Base-by-base conservation (phyloP, 2,797 vertebrate genomes). In the Hippoglossus hippoglossus region DNA sequence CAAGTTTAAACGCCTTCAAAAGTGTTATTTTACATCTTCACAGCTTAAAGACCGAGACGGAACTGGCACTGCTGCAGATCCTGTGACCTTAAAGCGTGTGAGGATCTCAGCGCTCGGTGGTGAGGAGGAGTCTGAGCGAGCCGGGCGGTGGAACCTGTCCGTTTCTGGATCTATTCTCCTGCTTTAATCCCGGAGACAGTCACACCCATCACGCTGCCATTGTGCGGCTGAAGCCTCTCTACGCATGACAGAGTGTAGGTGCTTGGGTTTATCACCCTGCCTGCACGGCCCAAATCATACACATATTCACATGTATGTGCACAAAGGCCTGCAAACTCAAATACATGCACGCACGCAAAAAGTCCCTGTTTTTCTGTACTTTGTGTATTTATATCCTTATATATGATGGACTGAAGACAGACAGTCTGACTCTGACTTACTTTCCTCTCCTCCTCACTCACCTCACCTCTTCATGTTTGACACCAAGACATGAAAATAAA, bases 171-270 rank as follows among this genome's bases (percentile, higher is more conserved):
- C 87, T 76, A 77, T 89, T 93, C 88, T 89, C 71, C 66, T 21
- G 0, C 82, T 80, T 73, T 92, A 93, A 93, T 92, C 87, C 90
- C 66, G 13, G 71, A 89, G 80, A 83, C 51, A 63, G 88, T 90
- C 90, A 90, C 93, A 90, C 93, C 93, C 92, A 87, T 77, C 63
- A n/a, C 75, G 1, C 61, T 67, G 60, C 81, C 63, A 89, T 92
- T 91, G 90, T 93, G 83, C 71, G 68, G 76, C 70, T 78, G 75
- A 89, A 86, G 67, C 66, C 67, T 77, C 72, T 85, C 77, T 66
- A 71, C 70, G 92, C 86, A 80, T 92, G 91, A 90, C 82, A 63
- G 90, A 83, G 65, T 54, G 62, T 44, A 64, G 70, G 44, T 65
- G 68, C 68, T 71, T 11, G 41, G 44, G 63, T 84, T 70, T 63